Percentiles rank a stretch among this genome's conserved stretches.
phyloP scores from a whole-genome alignment of 2,888 invertebrate species.

The Callyntrura guangdongensis region DNA sequence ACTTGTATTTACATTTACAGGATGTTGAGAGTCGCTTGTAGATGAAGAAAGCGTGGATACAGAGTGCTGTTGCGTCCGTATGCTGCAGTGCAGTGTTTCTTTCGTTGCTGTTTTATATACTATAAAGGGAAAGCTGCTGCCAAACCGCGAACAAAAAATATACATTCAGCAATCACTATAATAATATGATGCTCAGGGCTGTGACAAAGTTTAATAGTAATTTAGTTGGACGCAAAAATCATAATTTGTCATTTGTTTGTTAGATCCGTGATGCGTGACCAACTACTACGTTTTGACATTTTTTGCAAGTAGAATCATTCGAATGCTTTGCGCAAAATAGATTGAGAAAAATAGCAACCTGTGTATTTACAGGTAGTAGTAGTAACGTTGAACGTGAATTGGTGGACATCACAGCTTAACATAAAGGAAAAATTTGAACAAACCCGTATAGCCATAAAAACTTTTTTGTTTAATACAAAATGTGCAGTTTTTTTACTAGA shows the following conservation, averaged over 20 bases:
- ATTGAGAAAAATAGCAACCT: too few species aligned
- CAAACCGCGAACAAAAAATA: too few species aligned
- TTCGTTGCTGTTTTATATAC: too few species aligned
- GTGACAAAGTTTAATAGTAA: conserved; percentile 33
- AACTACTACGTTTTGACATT: not conserved
- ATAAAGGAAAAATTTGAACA: conserved; percentile 29
- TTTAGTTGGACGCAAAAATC: not conserved
- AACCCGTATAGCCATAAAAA: conserved; percentile 5
- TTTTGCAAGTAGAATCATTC: not conserved
- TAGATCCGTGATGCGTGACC: conserved; percentile 8
- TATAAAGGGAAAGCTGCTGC: conserved; percentile 50
- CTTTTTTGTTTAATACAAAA: not conserved
- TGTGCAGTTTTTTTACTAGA: conserved; percentile 1
- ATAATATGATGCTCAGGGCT: not conserved
- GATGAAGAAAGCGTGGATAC: conserved; percentile 60
- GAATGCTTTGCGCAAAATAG: not conserved
- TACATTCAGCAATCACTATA: not conserved
- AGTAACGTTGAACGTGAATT: too few species aligned
- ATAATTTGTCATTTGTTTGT: conserved; percentile 36
- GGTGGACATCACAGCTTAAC: conserved; percentile 34
- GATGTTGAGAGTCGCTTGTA: conserved; percentile 17
- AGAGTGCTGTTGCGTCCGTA: not conserved
- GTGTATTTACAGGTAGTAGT: too few species aligned
- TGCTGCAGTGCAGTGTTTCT: too few species aligned
- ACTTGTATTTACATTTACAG: conserved; percentile 30